Base-by-base conservation (phyloP, 2,113 vertebrate genomes). In the Microcebus ravelobensis region DNA sequence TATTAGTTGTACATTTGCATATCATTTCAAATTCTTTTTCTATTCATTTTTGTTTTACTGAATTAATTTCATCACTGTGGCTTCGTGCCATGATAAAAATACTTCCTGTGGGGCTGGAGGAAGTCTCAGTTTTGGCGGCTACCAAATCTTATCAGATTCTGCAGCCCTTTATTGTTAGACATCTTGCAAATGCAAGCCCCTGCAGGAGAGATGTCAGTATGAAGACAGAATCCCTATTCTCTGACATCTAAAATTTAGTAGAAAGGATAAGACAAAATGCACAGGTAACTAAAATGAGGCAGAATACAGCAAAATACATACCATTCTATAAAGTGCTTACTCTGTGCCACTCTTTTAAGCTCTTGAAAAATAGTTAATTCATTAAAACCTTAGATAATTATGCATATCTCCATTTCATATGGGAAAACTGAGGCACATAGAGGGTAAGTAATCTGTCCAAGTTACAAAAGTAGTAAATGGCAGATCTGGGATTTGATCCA, bases 11-110 rank as follows among this genome's bases (percentile, higher is more conserved):
- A 31, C 4, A 73, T 90, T 74, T 90, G 31, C 50, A 36, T 85
- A 34, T 84, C 83, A 87, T 84, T 95, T 83, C 42, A 87, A 80
- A 57, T 83, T 74, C n/a, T 25, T 80, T 91, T 93, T 81, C 36
- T 57, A 9, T 61, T 18, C 83, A 83, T 23, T 77, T 94, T 67
- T 57, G 52, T 85, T 96, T 87, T 82, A 90, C 20, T 81, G 79
- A 91, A 70, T 91, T 87, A 63, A 71, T 91, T 96, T 81, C 20
- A 73, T 91, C 77, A 31, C 42, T 91, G 34, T 81, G 63, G 34
- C n/a, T 74, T 93, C 45, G 80, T 74, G n/a, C 52, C n/a, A n/a
- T 57, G 36, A 65, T 67, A 59, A 68, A 88, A 94, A 65, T 65
- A 89, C 87, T 96, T 39, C 71, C 65, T 23, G 18, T 57, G 23